Conservation (phyloP, 2,797 vertebrate species). For the Xiphophorus birchmanni region DNA sequence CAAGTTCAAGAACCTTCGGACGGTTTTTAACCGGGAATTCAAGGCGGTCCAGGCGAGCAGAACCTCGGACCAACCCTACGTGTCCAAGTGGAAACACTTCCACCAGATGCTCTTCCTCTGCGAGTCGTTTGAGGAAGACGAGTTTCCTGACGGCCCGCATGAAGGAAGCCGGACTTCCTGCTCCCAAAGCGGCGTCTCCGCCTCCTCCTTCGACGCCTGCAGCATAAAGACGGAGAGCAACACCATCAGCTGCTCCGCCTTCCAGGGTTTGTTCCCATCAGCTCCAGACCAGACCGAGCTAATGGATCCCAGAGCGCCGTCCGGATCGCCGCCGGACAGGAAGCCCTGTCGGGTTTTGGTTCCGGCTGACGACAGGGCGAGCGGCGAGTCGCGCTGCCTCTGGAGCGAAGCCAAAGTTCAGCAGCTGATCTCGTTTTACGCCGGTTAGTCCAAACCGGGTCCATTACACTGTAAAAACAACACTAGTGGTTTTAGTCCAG, state of each 20-base stretch:
- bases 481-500: too few species aligned
- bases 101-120: constrained; percentile 68
- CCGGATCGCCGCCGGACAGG: constrained; percentile 19
- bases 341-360: constrained; percentile 5
- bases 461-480: not conserved
- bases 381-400: constrained; percentile 44
- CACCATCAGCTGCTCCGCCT: not conserved
- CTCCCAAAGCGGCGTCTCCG: constrained; percentile 35
- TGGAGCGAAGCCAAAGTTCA: constrained; percentile 69
- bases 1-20: constrained; percentile 73
- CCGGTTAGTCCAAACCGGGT: constrained; percentile 38
- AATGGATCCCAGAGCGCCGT: not conserved
- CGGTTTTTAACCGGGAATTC: constrained; percentile 65
- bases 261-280: constrained; percentile 20
- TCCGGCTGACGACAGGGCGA: constrained; percentile 22
- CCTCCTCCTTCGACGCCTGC: not conserved
- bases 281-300: constrained; percentile 22
- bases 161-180: constrained; percentile 4
- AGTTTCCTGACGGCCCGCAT: constrained; percentile 23
- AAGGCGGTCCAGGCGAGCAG: constrained; percentile 46
- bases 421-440: constrained; percentile 68
- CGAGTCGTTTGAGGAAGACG: constrained; percentile 58
- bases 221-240: not conserved
- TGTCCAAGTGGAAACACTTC: constrained; percentile 72
- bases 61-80: constrained; percentile 34